phyloP scores from a whole-genome alignment of 2,888 invertebrate genomes.

The Hirtodrosophila confusa region DNA sequence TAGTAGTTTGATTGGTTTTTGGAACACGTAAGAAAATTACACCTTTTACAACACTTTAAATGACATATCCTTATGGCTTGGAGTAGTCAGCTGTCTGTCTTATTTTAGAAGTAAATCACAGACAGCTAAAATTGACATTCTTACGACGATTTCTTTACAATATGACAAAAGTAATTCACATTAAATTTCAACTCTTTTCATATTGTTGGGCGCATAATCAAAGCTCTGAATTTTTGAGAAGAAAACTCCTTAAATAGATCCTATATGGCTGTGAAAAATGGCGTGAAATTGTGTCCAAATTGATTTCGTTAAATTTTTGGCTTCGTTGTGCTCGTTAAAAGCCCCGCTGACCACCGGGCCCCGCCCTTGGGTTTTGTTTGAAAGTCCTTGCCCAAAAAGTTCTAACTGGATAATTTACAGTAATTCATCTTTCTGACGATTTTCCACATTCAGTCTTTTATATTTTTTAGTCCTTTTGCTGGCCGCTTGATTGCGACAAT shows the following conservation, averaged over 20 bases:
- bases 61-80: too few relatives aligned
- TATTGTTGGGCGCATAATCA: too few relatives aligned
- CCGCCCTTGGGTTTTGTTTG: slow-evolving; percentile 34
- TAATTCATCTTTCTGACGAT: slow-evolving; percentile 76
- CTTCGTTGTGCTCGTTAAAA: slow-evolving; percentile 35
- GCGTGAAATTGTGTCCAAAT: slow-evolving; percentile 33
- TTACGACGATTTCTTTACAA: too few relatives aligned
- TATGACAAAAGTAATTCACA: too few relatives aligned
- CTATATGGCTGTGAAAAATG: slow-evolving; percentile 7
- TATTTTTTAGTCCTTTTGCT: slow-evolving; percentile 28
- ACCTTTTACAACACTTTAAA: too few relatives aligned
- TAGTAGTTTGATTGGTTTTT: too few relatives aligned
- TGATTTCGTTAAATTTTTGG: slow-evolving; percentile 25
- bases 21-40: too few relatives aligned
- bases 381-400: slow-evolving; percentile 53
- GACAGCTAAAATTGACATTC: too few relatives aligned
- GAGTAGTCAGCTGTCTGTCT: too few relatives aligned
- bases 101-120: too few relatives aligned
- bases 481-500: slow-evolving; percentile 76
- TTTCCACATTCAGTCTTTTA: slow-evolving; percentile 29
- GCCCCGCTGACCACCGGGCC: slow-evolving; percentile 13
- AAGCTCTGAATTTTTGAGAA: too few relatives aligned
- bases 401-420: slow-evolving; percentile 79
- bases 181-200: too few relatives aligned
- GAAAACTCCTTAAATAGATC: not conserved